These are phyloP conservation scores for Elaeidobius kamerunicus DNA, from an alignment of 2,888 invertebrate genomes.

Conservation along the genomic window DNA sequence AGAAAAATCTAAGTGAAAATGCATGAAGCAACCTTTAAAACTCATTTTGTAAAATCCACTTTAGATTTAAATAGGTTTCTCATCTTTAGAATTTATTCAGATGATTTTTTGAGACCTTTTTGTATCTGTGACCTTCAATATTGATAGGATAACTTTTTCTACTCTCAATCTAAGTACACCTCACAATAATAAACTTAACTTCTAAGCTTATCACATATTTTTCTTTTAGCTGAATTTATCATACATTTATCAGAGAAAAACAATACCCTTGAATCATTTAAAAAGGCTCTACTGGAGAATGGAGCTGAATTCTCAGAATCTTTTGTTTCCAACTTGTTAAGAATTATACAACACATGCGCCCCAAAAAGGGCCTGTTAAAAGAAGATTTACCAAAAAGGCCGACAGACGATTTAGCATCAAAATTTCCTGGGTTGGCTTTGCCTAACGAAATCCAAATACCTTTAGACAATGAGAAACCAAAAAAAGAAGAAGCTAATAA, in stretches of 20 bases:
- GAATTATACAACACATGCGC: constrained; percentile 95
- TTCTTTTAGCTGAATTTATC: constrained; percentile 87
- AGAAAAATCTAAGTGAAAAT: no score
- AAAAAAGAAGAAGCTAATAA: constrained; percentile 31
- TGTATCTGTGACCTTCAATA: no score
- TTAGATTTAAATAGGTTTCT: no score
- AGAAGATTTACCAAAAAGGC: constrained; percentile 28
- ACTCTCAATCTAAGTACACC: no score
- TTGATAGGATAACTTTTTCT: no score
- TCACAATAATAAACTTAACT: no score
- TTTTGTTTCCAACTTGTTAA: constrained; percentile 85
- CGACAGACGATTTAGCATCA: constrained; percentile 56
- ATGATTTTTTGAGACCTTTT: no score
- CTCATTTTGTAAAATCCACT: no score
- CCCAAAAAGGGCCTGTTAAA: constrained; percentile 50
- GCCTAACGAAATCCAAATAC: constrained; percentile 66
- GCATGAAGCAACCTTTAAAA: no score
- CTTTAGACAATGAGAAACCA: constrained; percentile 48
- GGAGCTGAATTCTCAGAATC: constrained; percentile 97
- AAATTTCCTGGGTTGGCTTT: constrained; percentile 81
- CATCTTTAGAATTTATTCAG: no score
- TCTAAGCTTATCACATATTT: no score
- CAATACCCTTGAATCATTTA: constrained; percentile 81
- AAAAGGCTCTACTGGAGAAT: constrained; percentile 82
- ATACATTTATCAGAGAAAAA: constrained; percentile 91